Evolutionary conservation across 2,797 vertebrate genomes (phyloP).

Genomic region (Phrynocephalus guinanensis): DNA sequence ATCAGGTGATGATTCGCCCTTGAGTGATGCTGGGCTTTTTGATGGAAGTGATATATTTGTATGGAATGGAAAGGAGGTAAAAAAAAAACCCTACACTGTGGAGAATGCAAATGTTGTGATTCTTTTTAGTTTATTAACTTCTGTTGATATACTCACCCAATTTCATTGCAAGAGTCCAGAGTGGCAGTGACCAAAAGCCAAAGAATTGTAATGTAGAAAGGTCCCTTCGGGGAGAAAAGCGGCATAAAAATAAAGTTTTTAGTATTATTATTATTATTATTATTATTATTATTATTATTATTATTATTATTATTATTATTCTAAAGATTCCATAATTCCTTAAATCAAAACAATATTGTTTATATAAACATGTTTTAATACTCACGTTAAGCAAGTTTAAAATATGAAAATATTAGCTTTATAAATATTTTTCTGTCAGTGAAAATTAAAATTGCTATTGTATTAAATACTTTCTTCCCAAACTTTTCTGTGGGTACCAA

Average conservation of each 20-base stretch:
- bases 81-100: neutral
- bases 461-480: neutral
- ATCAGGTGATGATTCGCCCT: slow-evolving; percentile 84
- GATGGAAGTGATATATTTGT: slow-evolving; percentile 89
- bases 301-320: neutral
- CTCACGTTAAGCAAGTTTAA: neutral
- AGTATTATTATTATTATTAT: too few relatives aligned
- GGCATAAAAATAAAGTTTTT: too few relatives aligned
- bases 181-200: neutral
- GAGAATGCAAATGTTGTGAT: neutral
- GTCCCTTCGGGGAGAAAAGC: too few relatives aligned
- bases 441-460: neutral
- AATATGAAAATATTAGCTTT: neutral
- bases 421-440: neutral
- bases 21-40: slow-evolving; percentile 81
- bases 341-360: neutral
- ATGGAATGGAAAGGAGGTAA: slow-evolving; percentile 96
- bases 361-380: neutral
- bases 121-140: neutral
- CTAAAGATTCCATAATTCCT: neutral
- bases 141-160: too few relatives aligned
- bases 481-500: too few relatives aligned
- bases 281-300: too few relatives aligned
- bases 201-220: neutral
- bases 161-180: too few relatives aligned